Base-by-base conservation (phyloP, 1,140 invertebrate species). In the Hermatobates lingyangjiaoensis region DNA sequence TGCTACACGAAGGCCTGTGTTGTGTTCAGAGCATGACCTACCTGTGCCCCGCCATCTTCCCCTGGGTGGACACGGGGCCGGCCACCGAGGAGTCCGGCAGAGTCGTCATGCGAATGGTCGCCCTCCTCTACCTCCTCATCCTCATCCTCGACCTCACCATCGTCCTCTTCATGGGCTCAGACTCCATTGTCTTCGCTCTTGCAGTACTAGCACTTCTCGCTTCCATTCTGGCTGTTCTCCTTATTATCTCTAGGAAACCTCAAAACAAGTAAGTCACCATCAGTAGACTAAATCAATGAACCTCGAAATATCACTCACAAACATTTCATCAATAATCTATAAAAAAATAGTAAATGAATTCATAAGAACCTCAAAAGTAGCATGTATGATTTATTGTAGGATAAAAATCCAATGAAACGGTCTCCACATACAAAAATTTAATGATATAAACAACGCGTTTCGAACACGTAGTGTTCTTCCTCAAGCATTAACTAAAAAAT, bases 31-130 rank as follows among this genome's bases (percentile, higher is more conserved):
- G 77, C 14, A 75, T 78, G 53, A 80, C 83, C 27, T 87, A 88
- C 62, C 66, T 87, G 45, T 87, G 83, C 63, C 86, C 87, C 12
- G 82, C 80, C 5, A 75, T 89, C 55, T 84, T 90, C 61, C 87
- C 87, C 1, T 89, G 86, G 85, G 79, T 85, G 1, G 84, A 89
- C 62, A 75, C 75, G 48, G 86, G 87, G 25, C 86, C 86, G 1
- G 84, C 86, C 18, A 90, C 87, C 3, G 77, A 86, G 60, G 77
- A 80, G 54, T 81, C 77, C 66, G 87, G 87, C 48, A 77, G 84
- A 66, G 81, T 81, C 63, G 88, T 90, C 45, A 87, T 88, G 70
- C 87, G 87, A 68, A 71, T 87, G 57, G 85, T 90, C 47, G 86
- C 84, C 21, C 67, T 88, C 47, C 74, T 91, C 58, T 90, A 85